Conservation (phyloP, 2,888 invertebrate species). For the Lycophotia porphyrea region DNA sequence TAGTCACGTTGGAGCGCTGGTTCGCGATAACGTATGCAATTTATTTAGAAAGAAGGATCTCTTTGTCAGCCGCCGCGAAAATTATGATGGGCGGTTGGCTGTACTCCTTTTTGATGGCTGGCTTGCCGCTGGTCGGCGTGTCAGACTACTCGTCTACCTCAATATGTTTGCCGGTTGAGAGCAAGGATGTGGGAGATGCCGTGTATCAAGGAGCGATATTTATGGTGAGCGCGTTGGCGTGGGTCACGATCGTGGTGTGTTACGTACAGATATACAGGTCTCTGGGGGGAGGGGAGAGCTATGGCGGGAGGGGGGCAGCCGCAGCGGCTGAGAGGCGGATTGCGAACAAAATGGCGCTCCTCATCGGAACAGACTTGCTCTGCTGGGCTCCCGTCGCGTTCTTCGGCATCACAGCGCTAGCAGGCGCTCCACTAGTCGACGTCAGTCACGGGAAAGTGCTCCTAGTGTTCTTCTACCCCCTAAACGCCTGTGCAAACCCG, state of each 20-base stretch:
- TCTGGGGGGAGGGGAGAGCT: conserved; percentile 92
- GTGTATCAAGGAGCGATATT: conserved; percentile 94
- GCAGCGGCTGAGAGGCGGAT: conserved; percentile 93
- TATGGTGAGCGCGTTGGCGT: conserved; percentile 94
- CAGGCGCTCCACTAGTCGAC: conserved; percentile 95
- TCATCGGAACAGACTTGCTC: conserved; percentile 96
- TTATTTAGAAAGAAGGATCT: conserved; percentile 94
- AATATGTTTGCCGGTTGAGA: conserved; percentile 97
- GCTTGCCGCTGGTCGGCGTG: conserved; percentile 94
- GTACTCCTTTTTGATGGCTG: conserved; percentile 94
- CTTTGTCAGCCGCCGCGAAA: conserved; percentile 92
- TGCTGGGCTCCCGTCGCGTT: conserved; percentile 97
- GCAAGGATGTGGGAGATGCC: conserved; percentile 92
- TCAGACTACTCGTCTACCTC: conserved; percentile 96
- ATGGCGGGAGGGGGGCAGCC: conserved; percentile 91
- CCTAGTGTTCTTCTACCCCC: conserved; percentile 96
- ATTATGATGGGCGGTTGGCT: conserved; percentile 95
- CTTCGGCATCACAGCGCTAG: conserved; percentile 96
- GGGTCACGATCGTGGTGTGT: conserved; percentile 95
- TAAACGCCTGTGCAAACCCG: conserved; percentile 98
- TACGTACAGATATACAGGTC: conserved; percentile 96
- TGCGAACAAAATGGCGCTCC: conserved; percentile 97
- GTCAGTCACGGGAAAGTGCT: conserved; percentile 95
- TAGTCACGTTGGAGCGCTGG: conserved; percentile 96
- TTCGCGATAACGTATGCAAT: conserved; percentile 96